phyloP scores from a whole-genome alignment of 92 coral and sea anemone genomes.

The Umimayanthus kanabou region DNA sequence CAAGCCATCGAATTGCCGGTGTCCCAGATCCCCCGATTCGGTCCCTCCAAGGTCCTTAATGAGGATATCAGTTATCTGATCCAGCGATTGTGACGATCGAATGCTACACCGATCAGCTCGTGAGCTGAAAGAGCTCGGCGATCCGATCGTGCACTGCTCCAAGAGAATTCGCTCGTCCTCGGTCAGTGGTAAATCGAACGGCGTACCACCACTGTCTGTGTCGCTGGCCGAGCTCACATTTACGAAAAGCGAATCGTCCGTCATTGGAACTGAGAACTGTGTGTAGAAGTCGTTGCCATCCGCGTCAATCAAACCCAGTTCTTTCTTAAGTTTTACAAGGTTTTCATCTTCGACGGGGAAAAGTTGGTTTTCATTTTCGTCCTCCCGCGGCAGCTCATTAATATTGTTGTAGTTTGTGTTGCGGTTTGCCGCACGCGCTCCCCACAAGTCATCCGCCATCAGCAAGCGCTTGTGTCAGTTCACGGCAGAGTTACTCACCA shows the following conservation, averaged over 20 bases:
- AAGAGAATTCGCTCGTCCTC: slow-evolving; percentile 75
- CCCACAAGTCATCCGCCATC: background rate
- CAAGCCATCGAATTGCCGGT: background rate
- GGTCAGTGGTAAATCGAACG: slow-evolving; percentile 81
- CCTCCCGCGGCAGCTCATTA: slow-evolving; percentile 45
- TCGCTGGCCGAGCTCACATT: slow-evolving; percentile 48
- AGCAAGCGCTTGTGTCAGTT: slow-evolving; percentile 8
- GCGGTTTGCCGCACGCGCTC: slow-evolving; percentile 26
- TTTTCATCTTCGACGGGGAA: slow-evolving; percentile 74
- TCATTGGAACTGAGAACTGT: slow-evolving; percentile 40
- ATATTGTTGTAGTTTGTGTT: slow-evolving; percentile 11
- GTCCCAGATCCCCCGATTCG: slow-evolving; percentile 28
- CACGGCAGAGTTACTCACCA: background rate
- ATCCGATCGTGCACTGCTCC: slow-evolving; percentile 80
- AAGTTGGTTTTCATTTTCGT: slow-evolving; percentile 47
- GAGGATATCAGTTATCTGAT: slow-evolving; percentile 75
- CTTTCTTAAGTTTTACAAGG: slow-evolving; percentile 74
- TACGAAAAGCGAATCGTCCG: slow-evolving; percentile 31
- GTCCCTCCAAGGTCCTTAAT: slow-evolving; percentile 74
- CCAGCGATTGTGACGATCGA: slow-evolving; percentile 78
- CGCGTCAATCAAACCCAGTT: slow-evolving; percentile 69
- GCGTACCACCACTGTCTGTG: slow-evolving; percentile 55
- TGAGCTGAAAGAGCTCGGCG: slow-evolving; percentile 56
- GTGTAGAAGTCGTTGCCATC: slow-evolving; percentile 56
- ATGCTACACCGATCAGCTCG: slow-evolving; percentile 56